These are phyloP conservation scores for Lasioglossum malachurum DNA, from an alignment of 2,888 invertebrate genomes.

Conservation along the genomic window DNA sequence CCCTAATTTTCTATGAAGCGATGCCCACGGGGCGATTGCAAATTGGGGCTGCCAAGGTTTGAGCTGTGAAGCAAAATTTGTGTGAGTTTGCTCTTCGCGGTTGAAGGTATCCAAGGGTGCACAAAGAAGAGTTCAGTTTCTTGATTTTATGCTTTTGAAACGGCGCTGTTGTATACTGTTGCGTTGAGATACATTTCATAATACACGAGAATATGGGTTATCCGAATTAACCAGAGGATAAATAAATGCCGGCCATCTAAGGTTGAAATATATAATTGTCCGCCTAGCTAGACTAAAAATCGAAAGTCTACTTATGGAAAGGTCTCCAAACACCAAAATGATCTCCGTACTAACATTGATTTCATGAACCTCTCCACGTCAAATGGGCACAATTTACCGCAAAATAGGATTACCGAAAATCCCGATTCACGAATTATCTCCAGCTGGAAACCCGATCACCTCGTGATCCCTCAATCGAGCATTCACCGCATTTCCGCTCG, in stretches of 20 bases:
- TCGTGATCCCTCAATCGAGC: slow-evolving; percentile 17
- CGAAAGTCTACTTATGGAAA: too few relatives aligned
- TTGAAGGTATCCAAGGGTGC: background rate
- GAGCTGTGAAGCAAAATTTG: background rate
- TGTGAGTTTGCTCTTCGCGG: background rate
- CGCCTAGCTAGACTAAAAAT: background rate
- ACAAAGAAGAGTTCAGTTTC: background rate
- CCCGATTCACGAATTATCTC: background rate
- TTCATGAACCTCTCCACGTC: background rate
- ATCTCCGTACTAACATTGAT: background rate
- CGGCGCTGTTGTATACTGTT: background rate
- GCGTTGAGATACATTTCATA: background rate
- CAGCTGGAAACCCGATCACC: background rate
- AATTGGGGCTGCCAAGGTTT: background rate
- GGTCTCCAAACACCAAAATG: background rate
- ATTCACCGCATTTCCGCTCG: slow-evolving; percentile 15
- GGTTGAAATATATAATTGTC: too few relatives aligned
- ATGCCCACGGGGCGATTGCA: background rate
- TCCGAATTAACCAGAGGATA: background rate
- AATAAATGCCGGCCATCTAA: too few relatives aligned
- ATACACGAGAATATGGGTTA: background rate
- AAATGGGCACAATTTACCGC: slow-evolving; percentile 3
- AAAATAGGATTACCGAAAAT: slow-evolving; percentile 21
- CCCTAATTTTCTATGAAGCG: background rate
- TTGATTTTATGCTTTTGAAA: background rate